phyloP scores from a whole-genome alignment of 2,113 vertebrate genomes.

The Syngnathus scovelli region DNA sequence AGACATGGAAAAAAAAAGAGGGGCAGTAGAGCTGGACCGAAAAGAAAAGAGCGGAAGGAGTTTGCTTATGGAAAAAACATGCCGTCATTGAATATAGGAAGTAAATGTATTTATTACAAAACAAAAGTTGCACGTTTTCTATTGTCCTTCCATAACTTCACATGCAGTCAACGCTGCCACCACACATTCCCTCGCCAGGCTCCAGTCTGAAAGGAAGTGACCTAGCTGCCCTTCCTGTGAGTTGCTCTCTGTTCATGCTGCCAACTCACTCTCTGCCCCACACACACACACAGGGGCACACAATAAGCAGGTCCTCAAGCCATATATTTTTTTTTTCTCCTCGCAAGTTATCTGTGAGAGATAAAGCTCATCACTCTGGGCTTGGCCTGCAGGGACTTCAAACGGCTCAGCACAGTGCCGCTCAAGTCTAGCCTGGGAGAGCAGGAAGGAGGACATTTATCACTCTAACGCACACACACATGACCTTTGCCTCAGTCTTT shows the following conservation, averaged over 20 bases:
- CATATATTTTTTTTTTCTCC: conserved; percentile 64
- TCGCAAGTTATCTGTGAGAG: conserved; percentile 59
- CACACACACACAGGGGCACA: conserved; percentile 18
- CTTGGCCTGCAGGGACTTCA: conserved; percentile 55
- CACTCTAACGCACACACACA: conserved; percentile 62
- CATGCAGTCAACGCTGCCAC: conserved; percentile 11
- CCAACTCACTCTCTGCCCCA: conserved; percentile 32
- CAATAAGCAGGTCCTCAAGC: conserved; percentile 43
- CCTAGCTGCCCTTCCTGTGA: conserved; percentile 62
- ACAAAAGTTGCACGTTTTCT: neutral
- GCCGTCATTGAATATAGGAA: neutral
- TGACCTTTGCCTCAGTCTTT: conserved; percentile 27
- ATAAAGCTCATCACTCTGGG: conserved; percentile 66
- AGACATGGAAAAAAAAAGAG: conserved; percentile 47
- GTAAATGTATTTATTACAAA: neutral
- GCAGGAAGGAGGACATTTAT: conserved; percentile 73
- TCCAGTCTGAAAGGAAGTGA: conserved; percentile 65
- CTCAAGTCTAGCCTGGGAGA: conserved; percentile 44
- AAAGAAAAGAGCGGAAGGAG: conserved; percentile 15
- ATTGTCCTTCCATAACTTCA: conserved; percentile 2
- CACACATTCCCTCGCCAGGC: conserved; percentile 43
- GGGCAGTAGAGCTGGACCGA: conserved; percentile 19
- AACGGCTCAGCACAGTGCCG: conserved; percentile 50
- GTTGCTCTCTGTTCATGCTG: conserved; percentile 53
- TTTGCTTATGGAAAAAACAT: neutral